These are phyloP conservation scores for Phyto melanocephala DNA, from an alignment of 2,888 invertebrate genomes.

Conservation along the genomic window DNA sequence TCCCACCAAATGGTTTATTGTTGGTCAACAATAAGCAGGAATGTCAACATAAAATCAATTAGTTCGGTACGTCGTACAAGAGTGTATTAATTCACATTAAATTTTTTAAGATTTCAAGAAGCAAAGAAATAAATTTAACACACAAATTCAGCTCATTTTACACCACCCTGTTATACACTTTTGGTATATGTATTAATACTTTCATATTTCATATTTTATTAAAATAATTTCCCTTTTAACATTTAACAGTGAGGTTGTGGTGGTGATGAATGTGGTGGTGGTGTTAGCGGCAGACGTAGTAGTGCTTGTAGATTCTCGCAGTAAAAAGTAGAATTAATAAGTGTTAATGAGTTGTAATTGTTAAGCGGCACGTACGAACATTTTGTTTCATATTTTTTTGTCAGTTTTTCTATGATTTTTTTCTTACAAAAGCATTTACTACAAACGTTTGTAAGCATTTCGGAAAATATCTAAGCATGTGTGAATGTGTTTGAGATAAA, in stretches of 20 bases:
- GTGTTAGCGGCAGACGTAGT: neutral
- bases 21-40: no score
- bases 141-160: no score
- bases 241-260: conserved; percentile 2
- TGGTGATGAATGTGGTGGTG: neutral
- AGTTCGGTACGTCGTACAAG: no score
- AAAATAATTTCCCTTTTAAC: conserved; percentile 17
- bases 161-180: no score
- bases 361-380: conserved; percentile 46
- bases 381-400: conserved; percentile 8
- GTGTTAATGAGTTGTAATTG: conserved; percentile 58
- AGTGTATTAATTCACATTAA: no score
- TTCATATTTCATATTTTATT: conserved; percentile 21
- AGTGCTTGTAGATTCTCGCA: conserved; percentile 11
- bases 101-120: no score
- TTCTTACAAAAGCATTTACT: neutral
- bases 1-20: no score
- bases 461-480: conserved; percentile 4
- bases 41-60: no score
- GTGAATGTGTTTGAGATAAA: neutral
- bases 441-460: conserved; percentile 14
- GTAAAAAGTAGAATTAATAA: conserved; percentile 18
- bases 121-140: no score
- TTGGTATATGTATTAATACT: no score
- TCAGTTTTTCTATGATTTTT: neutral